phyloP scores from a whole-genome alignment of 23 tunicate genomes.

The Ascidia mentula region DNA sequence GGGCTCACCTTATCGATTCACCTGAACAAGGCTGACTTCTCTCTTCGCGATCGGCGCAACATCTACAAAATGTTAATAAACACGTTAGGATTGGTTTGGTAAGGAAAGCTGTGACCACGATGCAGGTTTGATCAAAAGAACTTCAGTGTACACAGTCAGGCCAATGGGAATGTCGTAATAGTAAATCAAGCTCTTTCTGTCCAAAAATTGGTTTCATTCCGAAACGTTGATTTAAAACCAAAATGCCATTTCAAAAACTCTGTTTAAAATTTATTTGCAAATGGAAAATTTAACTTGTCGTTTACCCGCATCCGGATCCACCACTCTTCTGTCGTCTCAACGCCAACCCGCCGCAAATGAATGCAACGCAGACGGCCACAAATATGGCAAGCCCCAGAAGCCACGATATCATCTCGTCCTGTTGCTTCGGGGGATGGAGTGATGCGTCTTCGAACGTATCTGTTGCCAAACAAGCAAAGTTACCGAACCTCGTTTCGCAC shows the following conservation, averaged over 20 bases:
- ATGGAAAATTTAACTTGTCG: neutral
- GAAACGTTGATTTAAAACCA: no score
- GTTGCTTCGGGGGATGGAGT: neutral
- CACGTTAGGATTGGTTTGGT: no score
- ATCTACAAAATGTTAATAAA: no score
- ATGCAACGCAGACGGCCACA: neutral
- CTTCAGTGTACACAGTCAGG: no score
- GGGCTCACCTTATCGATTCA: conserved; percentile 19
- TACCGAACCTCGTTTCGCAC: neutral
- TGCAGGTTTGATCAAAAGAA: no score
- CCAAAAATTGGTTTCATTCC: no score
- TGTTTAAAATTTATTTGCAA: no score
- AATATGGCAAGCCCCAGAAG: conserved; percentile 25
- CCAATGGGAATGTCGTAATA: no score
- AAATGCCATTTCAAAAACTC: no score
- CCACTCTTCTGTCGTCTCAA: conserved; percentile 11
- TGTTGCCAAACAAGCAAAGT: neutral
- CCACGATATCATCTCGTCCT: conserved; percentile 25
- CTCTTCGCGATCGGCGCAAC: conserved; percentile 2
- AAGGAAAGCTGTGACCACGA: no score
- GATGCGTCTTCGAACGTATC: neutral
- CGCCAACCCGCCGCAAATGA: conserved; percentile 24
- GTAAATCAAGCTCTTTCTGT: no score
- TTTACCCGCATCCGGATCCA: conserved; percentile 17
- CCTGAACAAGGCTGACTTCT: neutral